Conservation (phyloP, 2,113 vertebrate genomes). For the Notarius lentiginosus region DNA sequence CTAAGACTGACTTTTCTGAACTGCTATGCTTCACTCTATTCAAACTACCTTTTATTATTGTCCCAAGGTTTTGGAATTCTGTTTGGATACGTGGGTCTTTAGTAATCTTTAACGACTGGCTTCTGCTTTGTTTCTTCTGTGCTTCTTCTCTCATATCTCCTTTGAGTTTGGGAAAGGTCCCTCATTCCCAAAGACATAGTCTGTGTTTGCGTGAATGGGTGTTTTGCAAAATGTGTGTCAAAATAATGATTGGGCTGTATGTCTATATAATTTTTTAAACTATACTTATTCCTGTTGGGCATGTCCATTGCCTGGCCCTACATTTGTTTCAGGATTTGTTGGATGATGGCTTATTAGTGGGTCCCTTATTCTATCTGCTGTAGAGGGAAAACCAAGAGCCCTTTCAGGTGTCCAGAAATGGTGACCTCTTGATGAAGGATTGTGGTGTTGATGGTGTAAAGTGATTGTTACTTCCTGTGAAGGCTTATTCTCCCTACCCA, state of each 20-base stretch:
- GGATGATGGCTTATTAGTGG: neutral
- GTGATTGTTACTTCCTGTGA: conserved; percentile 72
- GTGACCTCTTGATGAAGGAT: conserved; percentile 75
- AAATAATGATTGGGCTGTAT: too few species aligned
- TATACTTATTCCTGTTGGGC: too few species aligned
- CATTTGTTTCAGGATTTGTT: neutral
- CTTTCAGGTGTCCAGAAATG: conserved; percentile 60
- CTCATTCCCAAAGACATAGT: too few species aligned
- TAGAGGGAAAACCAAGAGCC: conserved; percentile 37
- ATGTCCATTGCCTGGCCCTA: too few species aligned
- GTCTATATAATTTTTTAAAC: too few species aligned
- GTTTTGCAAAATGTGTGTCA: neutral
- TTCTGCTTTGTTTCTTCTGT: neutral
- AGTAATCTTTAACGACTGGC: neutral
- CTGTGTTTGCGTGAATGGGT: neutral
- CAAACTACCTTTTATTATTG: too few species aligned
- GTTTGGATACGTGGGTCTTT: too few species aligned
- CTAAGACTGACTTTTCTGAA: too few species aligned
- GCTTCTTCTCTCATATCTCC: neutral
- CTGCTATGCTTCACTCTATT: too few species aligned
- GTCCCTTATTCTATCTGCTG: conserved; percentile 41
- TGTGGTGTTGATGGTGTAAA: conserved; percentile 70
- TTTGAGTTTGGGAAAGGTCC: neutral
- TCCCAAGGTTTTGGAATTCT: too few species aligned
- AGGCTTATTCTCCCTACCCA: conserved; percentile 61